A percentile compares a stretch with the other conserved stretches of the same genome.
phyloP scores from a whole-genome alignment of 2,888 invertebrate species.

The Erebia aethiops region DNA sequence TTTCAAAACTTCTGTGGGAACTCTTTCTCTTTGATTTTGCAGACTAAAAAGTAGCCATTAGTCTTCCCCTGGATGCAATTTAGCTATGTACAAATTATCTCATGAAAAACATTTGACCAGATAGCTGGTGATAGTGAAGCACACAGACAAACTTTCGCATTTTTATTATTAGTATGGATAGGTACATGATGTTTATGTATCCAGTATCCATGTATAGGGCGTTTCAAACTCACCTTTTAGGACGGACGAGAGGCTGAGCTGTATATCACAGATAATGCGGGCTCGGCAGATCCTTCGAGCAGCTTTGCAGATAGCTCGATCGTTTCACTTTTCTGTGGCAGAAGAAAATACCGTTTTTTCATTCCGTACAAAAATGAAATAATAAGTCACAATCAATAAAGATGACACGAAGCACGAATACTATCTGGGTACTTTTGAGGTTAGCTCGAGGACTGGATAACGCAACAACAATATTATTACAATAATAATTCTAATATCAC shows the following conservation, averaged over 20 bases:
- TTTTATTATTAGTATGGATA: no score
- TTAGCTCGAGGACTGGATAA: constrained; percentile 62
- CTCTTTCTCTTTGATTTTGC: no score
- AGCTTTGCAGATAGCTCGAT: constrained; percentile 80
- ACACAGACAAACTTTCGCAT: no score
- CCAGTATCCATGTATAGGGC: constrained; percentile 23
- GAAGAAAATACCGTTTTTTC: constrained; percentile 38
- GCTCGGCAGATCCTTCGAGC: constrained; percentile 81
- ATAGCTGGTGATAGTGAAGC: no score
- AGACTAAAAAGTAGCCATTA: no score
- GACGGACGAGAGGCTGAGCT: constrained; percentile 84
- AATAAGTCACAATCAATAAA: constrained; percentile 36
- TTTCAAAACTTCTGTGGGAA: no score
- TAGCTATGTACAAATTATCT: no score
- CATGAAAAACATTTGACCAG: no score
- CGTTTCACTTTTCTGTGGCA: constrained; percentile 65
- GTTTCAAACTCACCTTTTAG: constrained; percentile 69
- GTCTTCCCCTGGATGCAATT: no score
- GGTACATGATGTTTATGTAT: constrained; percentile 13
- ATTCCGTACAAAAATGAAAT: constrained; percentile 27
- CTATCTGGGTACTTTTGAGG: constrained; percentile 59
- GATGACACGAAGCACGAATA: constrained; percentile 39
- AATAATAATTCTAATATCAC: no score
- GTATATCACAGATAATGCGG: constrained; percentile 84
- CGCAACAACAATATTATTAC: no score